Evolutionary conservation across 2,113 vertebrate genomes (phyloP), one percentile per base, ranked within the genome.

Genomic region (Scartelaos histophorus): DNA sequence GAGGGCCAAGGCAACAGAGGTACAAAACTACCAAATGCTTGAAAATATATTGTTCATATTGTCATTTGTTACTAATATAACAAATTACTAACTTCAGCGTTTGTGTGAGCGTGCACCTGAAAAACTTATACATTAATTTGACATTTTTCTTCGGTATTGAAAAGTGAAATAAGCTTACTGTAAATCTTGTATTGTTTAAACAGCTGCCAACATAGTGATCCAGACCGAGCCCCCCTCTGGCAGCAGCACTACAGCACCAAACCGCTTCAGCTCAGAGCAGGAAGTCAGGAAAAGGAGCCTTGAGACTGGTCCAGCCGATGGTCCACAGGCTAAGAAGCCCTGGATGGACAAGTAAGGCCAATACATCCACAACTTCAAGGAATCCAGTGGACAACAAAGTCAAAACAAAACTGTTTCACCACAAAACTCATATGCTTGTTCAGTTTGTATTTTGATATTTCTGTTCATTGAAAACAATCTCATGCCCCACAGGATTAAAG

Each of bases 191-290:
- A 2, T 54, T 54, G 51, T 24, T 57, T 56, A 9, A 21, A 24
- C 22, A 98, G 97, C 95, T 89, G 96, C 97, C 82, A 98, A 98
- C 82, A 98, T 98, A 58, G 94, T 98, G 80, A 98, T 97, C 80
- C 95, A 97, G 89, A 98, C 95, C 0, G 96, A 98, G 76, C 96
- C 96, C 46, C 92, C 93, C 15, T 87, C 90, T 22, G 88, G 90
- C 80, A 90, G 94, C 53, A 94, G 92, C 64, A 78, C 89, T 65
- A 92, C 95, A 76, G 94, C 93, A 78, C 94, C 88, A 47, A 88
- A 82, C n/a, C 93, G 96, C 89, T 95, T 95, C 69, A 94, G 93
- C 80, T 76, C 95, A 1, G 97, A 99, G 75, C 95, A 95, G 72
- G 96, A 98, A 74, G 94, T 73, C 88, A 94, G 98, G 76, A 98